These are phyloP conservation scores for Bovichtus diacanthus DNA, from an alignment of 2,797 vertebrate species.

Conservation along the genomic window DNA sequence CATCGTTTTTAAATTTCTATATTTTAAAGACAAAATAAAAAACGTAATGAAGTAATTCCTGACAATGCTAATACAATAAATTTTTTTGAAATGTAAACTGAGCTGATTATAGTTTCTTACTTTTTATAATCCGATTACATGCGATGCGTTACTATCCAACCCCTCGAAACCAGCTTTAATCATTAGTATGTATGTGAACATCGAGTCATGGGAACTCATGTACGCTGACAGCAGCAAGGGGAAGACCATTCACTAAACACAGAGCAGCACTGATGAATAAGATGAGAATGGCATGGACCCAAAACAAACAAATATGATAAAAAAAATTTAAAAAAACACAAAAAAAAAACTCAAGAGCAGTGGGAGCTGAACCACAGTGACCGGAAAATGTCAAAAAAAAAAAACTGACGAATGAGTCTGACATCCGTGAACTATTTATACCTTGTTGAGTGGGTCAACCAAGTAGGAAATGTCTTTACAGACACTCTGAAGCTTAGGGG, in stretches of 20 bases:
- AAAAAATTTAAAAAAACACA: too few relatives aligned
- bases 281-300: slow-evolving; percentile 40
- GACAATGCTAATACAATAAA: too few relatives aligned
- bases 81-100: too few relatives aligned
- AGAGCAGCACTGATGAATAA: slow-evolving; percentile 32
- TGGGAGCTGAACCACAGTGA: slow-evolving; percentile 34
- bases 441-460: slow-evolving; percentile 88
- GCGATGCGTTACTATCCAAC: too few relatives aligned
- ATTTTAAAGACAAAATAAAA: too few relatives aligned
- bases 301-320: slow-evolving; percentile 53
- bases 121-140: too few relatives aligned
- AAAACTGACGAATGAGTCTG: slow-evolving; percentile 32
- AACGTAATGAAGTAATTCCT: too few relatives aligned
- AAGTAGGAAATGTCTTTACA: slow-evolving; percentile 89
- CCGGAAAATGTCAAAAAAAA: neutral
- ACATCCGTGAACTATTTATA: slow-evolving; percentile 59
- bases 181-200: slow-evolving; percentile 20
- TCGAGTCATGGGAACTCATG: slow-evolving; percentile 22
- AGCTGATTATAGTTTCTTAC: too few relatives aligned
- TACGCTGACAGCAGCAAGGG: slow-evolving; percentile 28
- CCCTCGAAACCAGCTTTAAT: slow-evolving; percentile 4
- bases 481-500: slow-evolving; percentile 85
- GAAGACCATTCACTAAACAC: slow-evolving; percentile 30
- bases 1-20: too few relatives aligned
- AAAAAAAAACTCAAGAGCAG: slow-evolving; percentile 43